Base-by-base conservation (phyloP, 2,113 vertebrate genomes). In the crab-eating macaque (Macaca fascicularis) region DNA sequence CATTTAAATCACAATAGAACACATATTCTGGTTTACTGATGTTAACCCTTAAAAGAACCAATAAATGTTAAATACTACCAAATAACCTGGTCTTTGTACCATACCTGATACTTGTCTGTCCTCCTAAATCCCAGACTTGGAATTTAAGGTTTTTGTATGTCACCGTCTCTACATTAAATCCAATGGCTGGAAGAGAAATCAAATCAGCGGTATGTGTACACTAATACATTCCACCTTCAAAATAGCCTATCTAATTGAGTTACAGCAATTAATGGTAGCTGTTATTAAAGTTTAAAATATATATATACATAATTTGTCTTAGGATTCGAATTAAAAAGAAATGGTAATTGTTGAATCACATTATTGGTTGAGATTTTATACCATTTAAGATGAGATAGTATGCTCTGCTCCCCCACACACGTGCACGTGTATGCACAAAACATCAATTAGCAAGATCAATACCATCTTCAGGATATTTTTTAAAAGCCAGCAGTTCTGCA, bases 71-170 rank as follows among this genome's bases (percentile, higher is more conserved):
- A 87, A 84, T 43, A 86, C 9, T 27, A 94, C 43, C 91, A 97
- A 90, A 61, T 48, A 67, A 95, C 38, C 89, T 74, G 38, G 19
- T 75, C n/a, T 70, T 87, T 64, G 32, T 35, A 88, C 30, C 80
- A 55, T 98, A 99, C 99, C 99, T 99, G 98, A 99, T 99, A 98
- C 99, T 99, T 6, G 99, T 99, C 98, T 99, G 99, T 98, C 99
- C 99, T 98, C 99, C 99, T 82, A 99, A 98, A 98, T 99, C 99
- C 99, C 99, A 99, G 38, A 99, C 99, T 99, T 99, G 99, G 98
- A 99, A 99, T 98, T 99, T 99, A 93, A 99, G 99, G 97, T 99
- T 99, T 98, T 99, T 99, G 98, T 99, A 99, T 0, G 99, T 99
- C 95, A 99, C 99, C 0, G 99, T 99, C 98, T 99, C 99, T 83